Conservation (phyloP, 2,113 vertebrate species). For the Athene cunicularia region DNA sequence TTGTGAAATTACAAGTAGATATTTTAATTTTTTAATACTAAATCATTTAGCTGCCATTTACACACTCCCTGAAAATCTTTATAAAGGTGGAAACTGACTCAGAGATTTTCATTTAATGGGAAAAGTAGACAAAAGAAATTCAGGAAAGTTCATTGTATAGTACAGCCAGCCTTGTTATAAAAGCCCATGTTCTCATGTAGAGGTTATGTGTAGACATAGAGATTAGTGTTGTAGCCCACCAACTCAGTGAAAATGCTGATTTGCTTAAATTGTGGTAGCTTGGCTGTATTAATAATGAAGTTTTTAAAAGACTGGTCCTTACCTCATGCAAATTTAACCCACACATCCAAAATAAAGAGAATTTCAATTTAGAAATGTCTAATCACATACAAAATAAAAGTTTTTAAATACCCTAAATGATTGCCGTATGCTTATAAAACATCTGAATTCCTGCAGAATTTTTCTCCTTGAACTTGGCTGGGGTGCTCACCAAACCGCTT, state of each 20-base stretch:
- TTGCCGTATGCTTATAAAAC: background rate
- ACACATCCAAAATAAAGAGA: background rate
- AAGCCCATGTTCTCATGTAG: background rate
- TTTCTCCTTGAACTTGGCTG: background rate
- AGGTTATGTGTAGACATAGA: background rate
- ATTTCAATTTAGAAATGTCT: background rate
- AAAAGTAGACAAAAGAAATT: background rate
- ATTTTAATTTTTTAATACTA: background rate
- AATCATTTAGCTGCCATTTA: background rate
- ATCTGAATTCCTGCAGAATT: background rate
- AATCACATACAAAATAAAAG: background rate
- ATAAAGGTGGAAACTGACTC: background rate
- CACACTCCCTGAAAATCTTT: background rate
- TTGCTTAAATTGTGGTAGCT: background rate
- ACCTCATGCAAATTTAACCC: background rate
- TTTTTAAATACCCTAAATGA: background rate
- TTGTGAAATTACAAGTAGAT: background rate
- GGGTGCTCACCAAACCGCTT: no score
- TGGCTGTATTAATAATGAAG: background rate
- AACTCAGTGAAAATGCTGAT: background rate
- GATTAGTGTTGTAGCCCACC: background rate
- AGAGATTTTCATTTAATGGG: background rate
- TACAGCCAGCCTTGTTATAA: background rate
- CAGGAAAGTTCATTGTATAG: background rate
- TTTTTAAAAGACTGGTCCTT: background rate